Base-by-base conservation (phyloP, 1,140 invertebrate species). In the Magallana angulata region DNA sequence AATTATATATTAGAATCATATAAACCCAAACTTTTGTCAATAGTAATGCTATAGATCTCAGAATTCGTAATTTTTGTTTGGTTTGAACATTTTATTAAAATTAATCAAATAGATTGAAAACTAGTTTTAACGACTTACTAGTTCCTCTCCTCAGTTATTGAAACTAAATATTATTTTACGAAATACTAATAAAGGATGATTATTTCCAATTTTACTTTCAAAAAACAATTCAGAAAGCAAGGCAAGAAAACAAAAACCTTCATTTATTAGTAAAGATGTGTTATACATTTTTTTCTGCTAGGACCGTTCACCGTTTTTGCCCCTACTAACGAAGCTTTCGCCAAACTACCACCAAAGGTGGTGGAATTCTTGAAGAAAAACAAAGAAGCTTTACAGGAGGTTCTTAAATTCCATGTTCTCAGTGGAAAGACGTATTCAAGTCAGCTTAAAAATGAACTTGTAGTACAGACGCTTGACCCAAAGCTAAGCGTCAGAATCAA, bases 261-360 rank as follows among this genome's bases (percentile, higher is more conserved):
- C 7, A 64, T 64, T 64, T 64, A 18, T 16, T 16, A 14, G 18
- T 18, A 64, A 64, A 18, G 62, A 64, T 16, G 14, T 64, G 14
- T 64, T 64, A 64, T 64, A 64, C 4, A 64, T 5, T 48, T 48
- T 48, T 48, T 48, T 48, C 36, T 60, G 14, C 1, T 60, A 90
- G 91, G 91, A 14, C 91, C 97, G 0, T 97, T 97, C 94, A 98
- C 97, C 1, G 95, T 98, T n/a, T 98, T 98, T 92, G 97, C 97
- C 6, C 97, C 97, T 81, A 97, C 97, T 68, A 97, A 98, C 94
- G 96, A 96, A 57, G 97, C 97, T 85, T 98, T 98, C 93, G 95
- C 93, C 95, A 80, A 96, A 96, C 36, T 93, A 96, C 82, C 96
- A 85, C 58, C 62, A 76, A 1, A 96, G 96, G 86, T 97, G 88